phyloP scores from a whole-genome alignment of 2,113 vertebrate genomes.

The Balaeniceps rex region DNA sequence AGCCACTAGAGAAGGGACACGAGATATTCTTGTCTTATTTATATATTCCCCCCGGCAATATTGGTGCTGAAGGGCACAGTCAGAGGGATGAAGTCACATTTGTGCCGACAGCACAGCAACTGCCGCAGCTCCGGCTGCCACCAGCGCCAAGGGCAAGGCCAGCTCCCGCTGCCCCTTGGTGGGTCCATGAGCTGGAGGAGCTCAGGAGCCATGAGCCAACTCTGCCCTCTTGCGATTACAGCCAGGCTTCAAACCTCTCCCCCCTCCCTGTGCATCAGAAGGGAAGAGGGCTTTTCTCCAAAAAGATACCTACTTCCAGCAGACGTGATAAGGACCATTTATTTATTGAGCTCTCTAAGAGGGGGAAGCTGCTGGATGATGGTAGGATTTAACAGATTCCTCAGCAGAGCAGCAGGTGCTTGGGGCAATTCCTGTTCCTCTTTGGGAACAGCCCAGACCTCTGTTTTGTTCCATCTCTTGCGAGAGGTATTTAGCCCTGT shows the following conservation, averaged over 20 bases:
- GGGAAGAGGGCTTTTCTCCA: not conserved
- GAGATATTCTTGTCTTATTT: not conserved
- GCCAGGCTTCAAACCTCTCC: not conserved
- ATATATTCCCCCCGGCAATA: not conserved
- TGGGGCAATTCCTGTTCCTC: not conserved
- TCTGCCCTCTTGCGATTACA: constrained; percentile 55
- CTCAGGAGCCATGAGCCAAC: not conserved
- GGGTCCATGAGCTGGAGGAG: not conserved
- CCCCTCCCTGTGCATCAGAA: too few relatives aligned
- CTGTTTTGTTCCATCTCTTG: not conserved
- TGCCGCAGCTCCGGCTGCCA: not conserved
- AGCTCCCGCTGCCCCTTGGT: not conserved
- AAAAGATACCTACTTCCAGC: not conserved
- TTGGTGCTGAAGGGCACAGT: not conserved
- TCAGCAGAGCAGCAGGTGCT: not conserved
- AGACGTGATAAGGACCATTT: not conserved
- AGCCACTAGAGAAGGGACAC: not conserved
- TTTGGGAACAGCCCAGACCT: not conserved
- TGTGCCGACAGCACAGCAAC: not conserved
- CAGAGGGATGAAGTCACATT: not conserved
- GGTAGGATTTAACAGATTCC: not conserved
- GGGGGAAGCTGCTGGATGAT: not conserved
- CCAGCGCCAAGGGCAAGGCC: not conserved
- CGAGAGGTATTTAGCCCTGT: not conserved
- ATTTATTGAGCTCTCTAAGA: not conserved